Percentiles rank a stretch among this genome's conserved stretches.
Evolutionary conservation across 2,113 vertebrate species (phyloP).

Genomic region (Chlorodrepanis virens): DNA sequence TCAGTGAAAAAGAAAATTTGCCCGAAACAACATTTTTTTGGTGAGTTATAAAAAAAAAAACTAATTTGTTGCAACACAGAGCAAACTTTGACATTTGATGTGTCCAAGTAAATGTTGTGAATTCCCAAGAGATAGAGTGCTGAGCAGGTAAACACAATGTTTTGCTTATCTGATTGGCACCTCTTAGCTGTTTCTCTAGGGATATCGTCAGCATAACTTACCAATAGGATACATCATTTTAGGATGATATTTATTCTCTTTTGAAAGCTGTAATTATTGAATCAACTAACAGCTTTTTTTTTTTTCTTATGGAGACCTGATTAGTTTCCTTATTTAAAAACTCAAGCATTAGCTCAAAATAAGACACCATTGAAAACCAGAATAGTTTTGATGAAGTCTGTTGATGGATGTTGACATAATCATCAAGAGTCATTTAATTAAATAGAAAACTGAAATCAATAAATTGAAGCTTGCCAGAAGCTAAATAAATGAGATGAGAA

Average conservation of each 20-base stretch:
- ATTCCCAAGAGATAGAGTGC: background rate
- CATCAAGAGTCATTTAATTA: background rate
- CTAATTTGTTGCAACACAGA: background rate
- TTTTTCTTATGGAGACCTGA: background rate
- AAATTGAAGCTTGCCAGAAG: background rate
- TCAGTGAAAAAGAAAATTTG: background rate
- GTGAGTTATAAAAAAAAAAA: background rate
- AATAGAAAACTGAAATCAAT: background rate
- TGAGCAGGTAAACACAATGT: background rate
- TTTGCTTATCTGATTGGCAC: conserved; percentile 37
- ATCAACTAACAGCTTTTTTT: background rate
- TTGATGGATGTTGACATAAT: background rate
- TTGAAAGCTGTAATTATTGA: conserved; percentile 33
- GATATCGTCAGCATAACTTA: background rate
- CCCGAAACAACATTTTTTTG: background rate
- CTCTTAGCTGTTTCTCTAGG: conserved; percentile 28
- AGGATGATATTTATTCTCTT: conserved; percentile 7
- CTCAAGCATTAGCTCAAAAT: background rate
- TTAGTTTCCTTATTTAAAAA: conserved; percentile 4
- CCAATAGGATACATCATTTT: background rate
- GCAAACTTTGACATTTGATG: background rate
- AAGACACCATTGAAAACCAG: background rate
- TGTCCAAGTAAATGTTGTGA: background rate
- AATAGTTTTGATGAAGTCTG: background rate
- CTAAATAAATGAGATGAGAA: background rate